These are phyloP conservation scores for Miichthys miiuy DNA, from an alignment of 2,797 vertebrate genomes.

Conservation along the genomic window DNA sequence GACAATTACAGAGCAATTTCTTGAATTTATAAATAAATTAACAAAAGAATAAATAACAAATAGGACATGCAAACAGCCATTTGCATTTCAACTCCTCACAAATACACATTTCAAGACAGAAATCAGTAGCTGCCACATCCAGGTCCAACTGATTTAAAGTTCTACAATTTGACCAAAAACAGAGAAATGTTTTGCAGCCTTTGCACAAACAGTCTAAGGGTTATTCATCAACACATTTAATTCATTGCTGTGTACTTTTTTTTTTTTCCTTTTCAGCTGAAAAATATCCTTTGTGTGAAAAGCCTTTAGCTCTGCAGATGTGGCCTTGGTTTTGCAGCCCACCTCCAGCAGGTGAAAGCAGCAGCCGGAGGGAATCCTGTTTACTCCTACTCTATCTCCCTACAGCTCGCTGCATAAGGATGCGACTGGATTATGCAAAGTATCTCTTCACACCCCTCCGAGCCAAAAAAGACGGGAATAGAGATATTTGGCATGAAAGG, in stretches of 20 bases:
- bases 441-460: slow-evolving; percentile 42
- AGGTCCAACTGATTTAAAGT: slow-evolving; percentile 27
- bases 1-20: slow-evolving; percentile 4
- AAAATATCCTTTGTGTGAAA: slow-evolving; percentile 28
- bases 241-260: slow-evolving; percentile 25
- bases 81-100: slow-evolving; percentile 3
- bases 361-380: slow-evolving; percentile 56
- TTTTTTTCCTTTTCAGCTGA: slow-evolving; percentile 1
- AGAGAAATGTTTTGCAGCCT: slow-evolving; percentile 56
- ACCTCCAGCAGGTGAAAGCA: slow-evolving; percentile 66
- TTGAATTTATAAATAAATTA: neutral
- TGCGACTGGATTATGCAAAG: slow-evolving; percentile 69
- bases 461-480: slow-evolving; percentile 30
- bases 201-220: slow-evolving; percentile 48
- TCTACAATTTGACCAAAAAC: slow-evolving; percentile 26
- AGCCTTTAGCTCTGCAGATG: slow-evolving; percentile 42
- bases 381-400: slow-evolving; percentile 40
- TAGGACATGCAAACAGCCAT: neutral
- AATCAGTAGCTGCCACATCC: neutral
- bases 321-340: slow-evolving; percentile 50
- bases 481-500: slow-evolving; percentile 57
- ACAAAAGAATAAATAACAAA: slow-evolving; percentile 3
- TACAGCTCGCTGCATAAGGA: slow-evolving; percentile 13
- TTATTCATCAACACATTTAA: slow-evolving; percentile 68
- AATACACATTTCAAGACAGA: neutral